phyloP scores from a whole-genome alignment of 2,797 vertebrate species.

The Microctenopoma steveboyesi region DNA sequence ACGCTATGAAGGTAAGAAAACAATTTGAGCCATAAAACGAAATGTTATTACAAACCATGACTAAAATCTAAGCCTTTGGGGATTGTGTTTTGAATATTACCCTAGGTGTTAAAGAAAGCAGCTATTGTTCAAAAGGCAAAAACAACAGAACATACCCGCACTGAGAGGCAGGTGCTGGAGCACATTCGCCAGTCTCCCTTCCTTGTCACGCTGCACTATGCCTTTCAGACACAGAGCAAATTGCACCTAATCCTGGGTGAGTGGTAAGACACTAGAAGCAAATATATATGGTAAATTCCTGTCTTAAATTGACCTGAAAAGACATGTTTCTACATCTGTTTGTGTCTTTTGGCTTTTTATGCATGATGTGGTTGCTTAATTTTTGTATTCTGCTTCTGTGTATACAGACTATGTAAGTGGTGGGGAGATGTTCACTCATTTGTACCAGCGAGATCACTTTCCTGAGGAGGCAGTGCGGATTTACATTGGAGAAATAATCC shows the following conservation, averaged over 20 bases:
- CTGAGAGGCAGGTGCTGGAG: constrained; percentile 92
- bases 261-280: constrained; percentile 27
- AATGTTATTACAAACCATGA: background rate
- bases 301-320: constrained; percentile 20
- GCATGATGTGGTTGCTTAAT: constrained; percentile 13
- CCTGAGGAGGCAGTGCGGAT: constrained; percentile 90
- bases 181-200: constrained; percentile 94
- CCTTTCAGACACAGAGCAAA: constrained; percentile 95
- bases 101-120: constrained; percentile 91
- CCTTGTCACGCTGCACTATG: constrained; percentile 94
- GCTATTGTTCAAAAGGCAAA: constrained; percentile 93
- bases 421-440: constrained; percentile 95
- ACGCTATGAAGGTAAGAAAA: constrained; percentile 90
- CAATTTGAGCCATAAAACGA: background rate
- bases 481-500: constrained; percentile 92
- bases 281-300: background rate
- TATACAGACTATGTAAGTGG: constrained; percentile 92
- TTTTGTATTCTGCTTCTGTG: constrained; percentile 33
- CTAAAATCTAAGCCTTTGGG: no score
- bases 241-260: constrained; percentile 94
- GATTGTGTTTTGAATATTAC: background rate
- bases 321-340: constrained; percentile 15
- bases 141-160: constrained; percentile 92
- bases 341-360: constrained; percentile 10
- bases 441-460: constrained; percentile 94